Conservation (phyloP, 2,888 invertebrate genomes). For the Drosophila barbarae region DNA sequence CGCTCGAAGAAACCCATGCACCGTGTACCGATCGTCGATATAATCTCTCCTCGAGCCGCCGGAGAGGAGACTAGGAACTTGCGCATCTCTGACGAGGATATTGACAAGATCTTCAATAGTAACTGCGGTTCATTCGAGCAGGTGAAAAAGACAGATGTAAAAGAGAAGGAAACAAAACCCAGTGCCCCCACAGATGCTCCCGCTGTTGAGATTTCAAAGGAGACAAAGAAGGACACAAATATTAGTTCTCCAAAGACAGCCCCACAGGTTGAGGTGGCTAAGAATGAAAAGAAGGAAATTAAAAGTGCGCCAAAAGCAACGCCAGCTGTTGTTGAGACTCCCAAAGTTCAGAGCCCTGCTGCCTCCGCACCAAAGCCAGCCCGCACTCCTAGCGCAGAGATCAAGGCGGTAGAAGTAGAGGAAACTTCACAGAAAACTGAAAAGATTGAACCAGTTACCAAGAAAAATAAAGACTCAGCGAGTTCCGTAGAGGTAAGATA, state of each 20-base stretch:
- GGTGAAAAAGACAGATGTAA: constrained; percentile 55
- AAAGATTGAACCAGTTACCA: background rate
- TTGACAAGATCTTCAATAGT: constrained; percentile 79
- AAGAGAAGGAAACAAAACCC: constrained; percentile 1
- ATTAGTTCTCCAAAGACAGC: background rate
- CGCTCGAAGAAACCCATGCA: constrained; percentile 76
- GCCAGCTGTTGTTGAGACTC: background rate
- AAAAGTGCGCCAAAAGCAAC: background rate
- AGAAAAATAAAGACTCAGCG: background rate
- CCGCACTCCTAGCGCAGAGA: background rate
- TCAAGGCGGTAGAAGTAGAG: background rate
- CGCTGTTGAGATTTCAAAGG: background rate
- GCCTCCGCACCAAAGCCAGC: background rate
- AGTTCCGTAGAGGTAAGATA: constrained; percentile 18
- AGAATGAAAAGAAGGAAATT: background rate
- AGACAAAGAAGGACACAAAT: background rate
- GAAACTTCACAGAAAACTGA: background rate
- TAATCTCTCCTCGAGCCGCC: constrained; percentile 67
- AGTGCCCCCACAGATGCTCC: background rate
- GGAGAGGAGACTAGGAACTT: constrained; percentile 66
- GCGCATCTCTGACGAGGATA: constrained; percentile 78
- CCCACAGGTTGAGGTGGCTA: background rate
- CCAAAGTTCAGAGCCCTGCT: background rate
- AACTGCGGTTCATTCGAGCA: constrained; percentile 76
- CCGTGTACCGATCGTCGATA: constrained; percentile 73